phyloP scores from a whole-genome alignment of 2,113 vertebrate genomes.

The Lepus americanus region DNA sequence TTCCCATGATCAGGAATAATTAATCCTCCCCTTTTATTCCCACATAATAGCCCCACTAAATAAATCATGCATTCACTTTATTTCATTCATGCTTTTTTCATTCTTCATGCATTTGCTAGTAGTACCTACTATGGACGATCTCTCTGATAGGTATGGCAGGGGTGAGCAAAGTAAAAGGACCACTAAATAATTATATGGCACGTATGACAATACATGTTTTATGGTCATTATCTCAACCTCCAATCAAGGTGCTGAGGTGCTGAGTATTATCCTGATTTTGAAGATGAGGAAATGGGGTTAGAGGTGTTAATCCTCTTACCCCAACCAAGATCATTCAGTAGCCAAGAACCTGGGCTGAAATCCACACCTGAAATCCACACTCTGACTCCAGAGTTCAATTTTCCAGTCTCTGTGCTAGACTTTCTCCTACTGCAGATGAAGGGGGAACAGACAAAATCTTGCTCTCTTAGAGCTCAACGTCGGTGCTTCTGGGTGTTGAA shows the following conservation, averaged over 20 bases:
- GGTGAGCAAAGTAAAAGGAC: neutral
- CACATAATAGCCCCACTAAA: neutral
- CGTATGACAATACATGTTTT: neutral
- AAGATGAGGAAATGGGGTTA: constrained; percentile 35
- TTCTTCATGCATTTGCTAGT: neutral
- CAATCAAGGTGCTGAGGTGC: neutral
- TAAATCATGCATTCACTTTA: constrained; percentile 8
- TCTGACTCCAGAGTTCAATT: neutral
- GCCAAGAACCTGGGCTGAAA: neutral
- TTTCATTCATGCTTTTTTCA: neutral
- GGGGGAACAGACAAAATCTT: neutral
- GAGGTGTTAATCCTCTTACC: neutral
- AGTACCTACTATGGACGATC: neutral
- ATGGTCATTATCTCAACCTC: neutral
- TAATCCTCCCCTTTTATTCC: neutral
- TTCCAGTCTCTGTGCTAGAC: neutral
- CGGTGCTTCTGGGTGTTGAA: neutral
- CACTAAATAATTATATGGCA: neutral
- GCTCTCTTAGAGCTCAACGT: neutral
- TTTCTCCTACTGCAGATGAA: neutral
- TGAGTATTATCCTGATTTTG: neutral
- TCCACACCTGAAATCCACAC: neutral
- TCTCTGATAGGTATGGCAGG: neutral
- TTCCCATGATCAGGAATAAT: neutral
- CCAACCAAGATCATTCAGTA: neutral